A percentile compares a stretch with the other conserved stretches of the same genome.
Conservation (phyloP, 2,797 vertebrate genomes). For the Sus cebifrons region DNA sequence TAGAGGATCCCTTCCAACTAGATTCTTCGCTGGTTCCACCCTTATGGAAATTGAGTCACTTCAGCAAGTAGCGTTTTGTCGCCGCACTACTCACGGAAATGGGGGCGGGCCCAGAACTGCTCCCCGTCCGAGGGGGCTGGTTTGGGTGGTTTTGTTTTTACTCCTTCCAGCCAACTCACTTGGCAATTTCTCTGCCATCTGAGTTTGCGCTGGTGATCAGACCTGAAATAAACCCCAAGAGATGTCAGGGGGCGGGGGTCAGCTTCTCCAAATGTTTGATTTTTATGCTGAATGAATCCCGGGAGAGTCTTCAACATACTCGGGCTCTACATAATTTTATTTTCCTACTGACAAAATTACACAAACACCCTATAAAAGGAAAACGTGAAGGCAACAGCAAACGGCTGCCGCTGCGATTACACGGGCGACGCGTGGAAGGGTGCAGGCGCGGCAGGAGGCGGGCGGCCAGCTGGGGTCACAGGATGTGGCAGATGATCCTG, state of each 20-base stretch:
- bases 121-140: too few relatives aligned
- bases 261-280: rapidly evolving
- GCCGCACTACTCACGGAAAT: not conserved
- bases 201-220: not conserved
- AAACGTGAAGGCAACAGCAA: not conserved
- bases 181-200: rapidly evolving
- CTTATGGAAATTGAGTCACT: not conserved
- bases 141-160: too few relatives aligned
- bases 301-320: rapidly evolving
- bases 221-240: not conserved
- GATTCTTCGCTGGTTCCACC: too few relatives aligned
- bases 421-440: not conserved
- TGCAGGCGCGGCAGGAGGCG: rapidly evolving
- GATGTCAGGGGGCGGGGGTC: not conserved
- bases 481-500: not conserved
- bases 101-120: not conserved
- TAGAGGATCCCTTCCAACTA: too few relatives aligned
- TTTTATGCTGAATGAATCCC: not conserved
- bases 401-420: not conserved
- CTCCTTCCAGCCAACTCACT: rapidly evolving
- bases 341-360: conserved; percentile 68
- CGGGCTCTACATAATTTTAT: conserved; percentile 65
- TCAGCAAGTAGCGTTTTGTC: not conserved
- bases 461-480: rapidly evolving
- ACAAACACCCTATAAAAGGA: conserved; percentile 63